Conservation (phyloP, 2,113 vertebrate species). For the Crotophaga sulcirostris region DNA sequence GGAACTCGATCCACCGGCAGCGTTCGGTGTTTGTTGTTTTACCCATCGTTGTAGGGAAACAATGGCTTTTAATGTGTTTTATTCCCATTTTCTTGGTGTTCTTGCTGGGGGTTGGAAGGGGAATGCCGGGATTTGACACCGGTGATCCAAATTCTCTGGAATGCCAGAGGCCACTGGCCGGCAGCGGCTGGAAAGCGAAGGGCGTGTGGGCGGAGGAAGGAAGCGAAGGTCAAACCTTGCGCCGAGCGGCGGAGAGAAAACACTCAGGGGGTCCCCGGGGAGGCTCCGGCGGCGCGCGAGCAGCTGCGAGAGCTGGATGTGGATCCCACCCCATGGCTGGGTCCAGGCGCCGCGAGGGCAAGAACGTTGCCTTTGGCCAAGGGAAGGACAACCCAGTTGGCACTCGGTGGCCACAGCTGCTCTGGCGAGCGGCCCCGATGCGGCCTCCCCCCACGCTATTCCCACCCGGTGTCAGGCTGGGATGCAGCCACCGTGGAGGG, state of each 20-base stretch:
- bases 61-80: not conserved
- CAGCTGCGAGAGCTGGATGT: not conserved
- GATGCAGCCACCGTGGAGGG: not conserved
- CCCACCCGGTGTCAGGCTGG: not conserved
- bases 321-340: fast-evolving
- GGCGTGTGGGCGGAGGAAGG: conserved; percentile 35
- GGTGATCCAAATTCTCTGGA: not conserved
- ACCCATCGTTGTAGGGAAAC: not conserved
- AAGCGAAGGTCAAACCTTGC: not conserved
- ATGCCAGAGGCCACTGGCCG: not conserved
- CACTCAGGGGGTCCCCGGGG: not conserved
- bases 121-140: not conserved
- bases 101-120: not conserved
- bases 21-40: not conserved
- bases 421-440: not conserved
- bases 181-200: not conserved
- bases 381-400: too few relatives aligned
- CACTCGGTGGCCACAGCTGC: not conserved
- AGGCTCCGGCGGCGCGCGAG: not conserved
- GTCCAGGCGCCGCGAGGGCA: not conserved
- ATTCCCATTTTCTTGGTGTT: fast-evolving
- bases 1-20: fast-evolving
- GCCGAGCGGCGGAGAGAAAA: not conserved
- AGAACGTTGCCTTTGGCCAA: not conserved
- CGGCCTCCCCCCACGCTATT: not conserved